Conservation (phyloP, 2,113 vertebrate species). For the Hippocampus comes region DNA sequence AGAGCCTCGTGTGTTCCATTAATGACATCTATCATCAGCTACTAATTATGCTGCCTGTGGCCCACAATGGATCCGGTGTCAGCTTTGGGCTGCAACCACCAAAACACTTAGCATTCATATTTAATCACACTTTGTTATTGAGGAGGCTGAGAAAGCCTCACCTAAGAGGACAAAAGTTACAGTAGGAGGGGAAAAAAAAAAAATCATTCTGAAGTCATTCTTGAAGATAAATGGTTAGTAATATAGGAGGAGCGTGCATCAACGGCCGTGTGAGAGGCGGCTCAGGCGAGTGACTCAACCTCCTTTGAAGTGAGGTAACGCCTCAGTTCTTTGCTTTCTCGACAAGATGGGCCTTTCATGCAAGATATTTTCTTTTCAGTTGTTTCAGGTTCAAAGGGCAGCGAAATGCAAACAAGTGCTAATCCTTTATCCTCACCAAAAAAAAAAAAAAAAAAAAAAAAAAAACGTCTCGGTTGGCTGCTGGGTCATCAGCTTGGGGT, state of each 20-base stretch:
- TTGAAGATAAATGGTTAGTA: conserved; percentile 35
- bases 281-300: conserved; percentile 50
- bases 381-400: conserved; percentile 68
- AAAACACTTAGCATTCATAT: conserved; percentile 79
- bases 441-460: conserved; percentile 54
- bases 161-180: background rate
- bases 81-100: conserved; percentile 72
- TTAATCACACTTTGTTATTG: conserved; percentile 77
- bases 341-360: conserved; percentile 62
- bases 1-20: conserved; percentile 42
- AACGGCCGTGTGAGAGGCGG: conserved; percentile 16
- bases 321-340: conserved; percentile 54
- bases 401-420: conserved; percentile 48
- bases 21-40: conserved; percentile 74
- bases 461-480: conserved; percentile 46
- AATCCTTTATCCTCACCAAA: conserved; percentile 64
- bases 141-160: background rate
- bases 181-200: no score
- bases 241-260: background rate
- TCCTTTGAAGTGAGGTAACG: conserved; percentile 55
- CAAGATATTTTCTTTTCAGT: conserved; percentile 38
- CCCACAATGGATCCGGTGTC: conserved; percentile 67
- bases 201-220: conserved; percentile 20
- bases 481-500: conserved; percentile 59
- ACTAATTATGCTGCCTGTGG: conserved; percentile 74